These are phyloP conservation scores for Colostygia pectinataria DNA, from an alignment of 2,888 invertebrate genomes.

Conservation along the genomic window DNA sequence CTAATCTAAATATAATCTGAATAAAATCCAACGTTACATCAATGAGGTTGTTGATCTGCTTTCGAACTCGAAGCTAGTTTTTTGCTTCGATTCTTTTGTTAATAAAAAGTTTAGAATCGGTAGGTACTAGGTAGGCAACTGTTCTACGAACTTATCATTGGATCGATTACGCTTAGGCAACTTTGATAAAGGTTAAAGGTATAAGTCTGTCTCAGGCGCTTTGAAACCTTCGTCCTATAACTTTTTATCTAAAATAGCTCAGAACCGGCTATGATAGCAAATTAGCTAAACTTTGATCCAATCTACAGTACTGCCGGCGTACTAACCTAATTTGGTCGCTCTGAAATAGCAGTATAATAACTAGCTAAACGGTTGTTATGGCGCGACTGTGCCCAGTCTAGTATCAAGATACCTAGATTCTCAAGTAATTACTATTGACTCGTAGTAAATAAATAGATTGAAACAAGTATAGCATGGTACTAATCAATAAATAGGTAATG, in stretches of 20 bases:
- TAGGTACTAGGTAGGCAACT: neutral
- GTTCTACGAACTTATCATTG: neutral
- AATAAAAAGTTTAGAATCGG: conserved; percentile 5
- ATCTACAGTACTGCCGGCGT: too few species aligned
- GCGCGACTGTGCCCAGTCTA: too few species aligned
- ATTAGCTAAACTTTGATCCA: conserved; percentile 7
- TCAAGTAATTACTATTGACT: too few species aligned
- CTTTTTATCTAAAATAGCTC: conserved; percentile 2
- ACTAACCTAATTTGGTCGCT: too few species aligned
- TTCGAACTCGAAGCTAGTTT: conserved; percentile 1
- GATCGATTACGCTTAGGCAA: conserved; percentile 8
- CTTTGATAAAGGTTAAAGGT: conserved; percentile 16
- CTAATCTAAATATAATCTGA: neutral
- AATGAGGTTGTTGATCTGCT: conserved; percentile 18
- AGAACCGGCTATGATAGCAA: conserved; percentile 1
- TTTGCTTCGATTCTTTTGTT: conserved; percentile 10
- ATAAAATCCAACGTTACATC: conserved; percentile 4
- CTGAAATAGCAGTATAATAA: too few species aligned
- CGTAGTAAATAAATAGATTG: too few species aligned
- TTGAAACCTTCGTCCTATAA: conserved; percentile 7
- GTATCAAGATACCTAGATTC: too few species aligned
- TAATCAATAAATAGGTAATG: conserved; percentile 23
- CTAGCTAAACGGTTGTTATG: too few species aligned
- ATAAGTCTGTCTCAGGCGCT: neutral
- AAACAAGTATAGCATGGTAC: neutral